Evolutionary conservation across 1,140 invertebrate genomes (phyloP).

Genomic region (Zaprionus inermis): DNA sequence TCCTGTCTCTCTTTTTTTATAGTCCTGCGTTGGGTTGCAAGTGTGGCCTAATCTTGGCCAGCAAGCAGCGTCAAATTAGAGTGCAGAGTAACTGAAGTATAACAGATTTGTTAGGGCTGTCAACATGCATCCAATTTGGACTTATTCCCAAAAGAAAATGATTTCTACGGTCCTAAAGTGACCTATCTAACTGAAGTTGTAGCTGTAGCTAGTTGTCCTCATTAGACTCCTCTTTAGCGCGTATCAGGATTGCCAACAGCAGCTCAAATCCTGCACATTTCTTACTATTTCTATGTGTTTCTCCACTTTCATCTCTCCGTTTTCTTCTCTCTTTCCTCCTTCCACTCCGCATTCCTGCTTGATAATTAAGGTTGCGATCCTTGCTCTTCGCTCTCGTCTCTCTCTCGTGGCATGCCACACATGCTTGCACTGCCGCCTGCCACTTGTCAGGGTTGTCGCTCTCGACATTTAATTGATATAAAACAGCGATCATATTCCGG

Average conservation of each 20-base stretch:
- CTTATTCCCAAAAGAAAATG: too few species aligned
- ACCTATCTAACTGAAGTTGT: too few species aligned
- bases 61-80: background rate
- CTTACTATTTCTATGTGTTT: background rate
- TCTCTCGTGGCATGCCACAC: background rate
- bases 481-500: conserved; percentile 49
- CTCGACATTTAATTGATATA: conserved; percentile 42
- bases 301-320: background rate
- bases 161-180: too few species aligned
- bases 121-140: too few species aligned
- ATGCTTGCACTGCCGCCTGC: conserved; percentile 1
- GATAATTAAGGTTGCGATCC: conserved; percentile 26
- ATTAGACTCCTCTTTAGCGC: background rate
- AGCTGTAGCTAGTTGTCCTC: too few species aligned
- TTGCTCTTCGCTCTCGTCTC: background rate
- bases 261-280: background rate
- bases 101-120: background rate
- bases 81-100: background rate
- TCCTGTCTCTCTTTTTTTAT: background rate
- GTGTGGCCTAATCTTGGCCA: background rate
- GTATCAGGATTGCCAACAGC: background rate
- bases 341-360: background rate
- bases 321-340: too few species aligned
- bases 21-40: too few species aligned
- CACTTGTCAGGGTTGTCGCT: conserved; percentile 43